Conservation (phyloP, 2,113 vertebrate genomes). For the Actinemys pallida region DNA sequence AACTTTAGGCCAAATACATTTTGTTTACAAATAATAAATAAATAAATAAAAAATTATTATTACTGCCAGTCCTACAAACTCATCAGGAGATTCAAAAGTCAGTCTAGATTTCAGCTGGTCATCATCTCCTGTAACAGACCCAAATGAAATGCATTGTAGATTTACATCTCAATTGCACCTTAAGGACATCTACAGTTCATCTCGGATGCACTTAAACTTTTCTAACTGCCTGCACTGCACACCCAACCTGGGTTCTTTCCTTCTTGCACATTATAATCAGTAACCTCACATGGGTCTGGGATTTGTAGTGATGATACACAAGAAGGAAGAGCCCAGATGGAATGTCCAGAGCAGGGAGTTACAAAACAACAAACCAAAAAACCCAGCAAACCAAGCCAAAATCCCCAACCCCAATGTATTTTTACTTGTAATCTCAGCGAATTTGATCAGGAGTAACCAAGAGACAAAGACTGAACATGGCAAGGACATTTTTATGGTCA, state of each 20-base stretch:
- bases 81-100: not conserved
- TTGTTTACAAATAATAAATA: not conserved
- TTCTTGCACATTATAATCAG: slow-evolving; percentile 29
- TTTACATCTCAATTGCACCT: slow-evolving; percentile 4
- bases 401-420: not conserved
- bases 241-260: not conserved
- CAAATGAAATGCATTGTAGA: not conserved
- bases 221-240: not conserved
- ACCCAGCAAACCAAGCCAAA: not conserved
- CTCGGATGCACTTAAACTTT: not conserved
- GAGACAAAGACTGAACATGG: not conserved
- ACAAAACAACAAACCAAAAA: not conserved
- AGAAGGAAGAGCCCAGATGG: not conserved
- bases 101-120: not conserved
- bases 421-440: not conserved
- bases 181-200: not conserved
- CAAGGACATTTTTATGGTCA: not conserved
- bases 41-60: too few relatives aligned
- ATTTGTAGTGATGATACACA: slow-evolving; percentile 23
- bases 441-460: not conserved
- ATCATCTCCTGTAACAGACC: not conserved
- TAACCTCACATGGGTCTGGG: slow-evolving; percentile 9
- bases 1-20: not conserved
- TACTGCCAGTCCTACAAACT: not conserved
- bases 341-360: not conserved